Evolutionary conservation across 2,797 vertebrate genomes (phyloP), one percentile per base, ranked within the genome.

Genomic region (Neosilurus mollespiculum): DNA sequence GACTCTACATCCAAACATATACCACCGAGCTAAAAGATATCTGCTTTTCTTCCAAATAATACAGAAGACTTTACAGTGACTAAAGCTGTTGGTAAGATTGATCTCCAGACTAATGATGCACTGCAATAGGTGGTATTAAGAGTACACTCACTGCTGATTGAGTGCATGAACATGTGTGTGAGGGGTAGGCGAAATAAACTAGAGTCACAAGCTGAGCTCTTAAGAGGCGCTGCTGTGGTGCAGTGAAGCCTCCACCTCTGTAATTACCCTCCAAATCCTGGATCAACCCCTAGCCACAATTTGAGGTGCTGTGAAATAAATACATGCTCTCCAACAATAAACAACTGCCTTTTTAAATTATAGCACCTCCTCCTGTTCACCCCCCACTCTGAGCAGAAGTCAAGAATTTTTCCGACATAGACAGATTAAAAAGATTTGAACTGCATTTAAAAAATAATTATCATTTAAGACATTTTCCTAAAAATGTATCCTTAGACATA

Each of bases 321-420:
- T 94, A 94, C 92, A 93, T 90, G 90, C 90, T 94, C 91, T 93
- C 91, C 87, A 94, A 95, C 94, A 95, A 95, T 94, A 94, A 95
- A 95, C 94, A 95, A 94, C 92, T 87, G 93, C 93, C 91, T 92
- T 94, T 93, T 92, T 88, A 93, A 93, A 94, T 89, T 90, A 92
- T 91, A 92, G 90, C 92, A 91, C 92, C 92, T 91, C 91, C 91
- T 91, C 89, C 56, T 78, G 87, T 84, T 87, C 88, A 87, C 87
- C 88, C 87, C 89, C 37, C 77, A 65, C 61, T 65, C 61, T 30
- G 49, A 78, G 16, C 16, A 78, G 43, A 78, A 65, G 62, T 78
- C 76, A 26, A 15, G 43, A 51, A 65, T 64, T 78, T 65, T 65
- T 20, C 14, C 20, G 51, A 73, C 56, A 75, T 73, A n/a, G 54